phyloP scores from a whole-genome alignment of 1,140 invertebrate genomes.

The Drosophila jambulina region DNA sequence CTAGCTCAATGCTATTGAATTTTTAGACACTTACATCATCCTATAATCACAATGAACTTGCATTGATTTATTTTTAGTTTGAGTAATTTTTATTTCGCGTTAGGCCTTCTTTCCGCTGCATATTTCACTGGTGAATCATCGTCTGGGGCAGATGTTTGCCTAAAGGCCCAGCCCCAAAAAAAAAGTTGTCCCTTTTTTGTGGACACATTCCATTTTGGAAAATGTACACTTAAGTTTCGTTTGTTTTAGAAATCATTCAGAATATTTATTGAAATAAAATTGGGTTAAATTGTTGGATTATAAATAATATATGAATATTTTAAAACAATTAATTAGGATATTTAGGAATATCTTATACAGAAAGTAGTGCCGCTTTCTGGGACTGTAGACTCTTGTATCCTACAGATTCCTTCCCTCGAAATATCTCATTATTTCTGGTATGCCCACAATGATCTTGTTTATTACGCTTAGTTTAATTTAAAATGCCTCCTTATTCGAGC shows the following conservation, averaged over 20 bases:
- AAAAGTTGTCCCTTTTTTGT: conserved; percentile 22
- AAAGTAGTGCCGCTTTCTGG: not conserved
- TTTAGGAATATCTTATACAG: not conserved
- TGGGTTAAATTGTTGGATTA: not conserved
- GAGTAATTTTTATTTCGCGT: conserved; percentile 13
- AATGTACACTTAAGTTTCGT: conserved; percentile 5
- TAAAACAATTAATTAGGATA: not conserved
- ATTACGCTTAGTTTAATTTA: conserved; percentile 68
- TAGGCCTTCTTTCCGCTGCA: conserved; percentile 29
- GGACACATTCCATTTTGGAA: conserved; percentile 18
- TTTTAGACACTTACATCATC: conserved; percentile 64
- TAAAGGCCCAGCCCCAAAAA: conserved; percentile 21
- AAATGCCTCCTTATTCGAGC: conserved; percentile 38
- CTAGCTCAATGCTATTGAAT: conserved; percentile 43
- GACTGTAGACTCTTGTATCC: not conserved
- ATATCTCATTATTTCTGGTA: not conserved
- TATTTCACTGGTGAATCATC: conserved; percentile 31
- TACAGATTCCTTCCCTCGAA: not conserved
- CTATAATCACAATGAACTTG: conserved; percentile 25
- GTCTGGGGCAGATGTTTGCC: conserved; percentile 23
- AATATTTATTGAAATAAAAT: conserved; percentile 1
- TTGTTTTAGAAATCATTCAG: not conserved
- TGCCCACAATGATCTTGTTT: conserved; percentile 50
- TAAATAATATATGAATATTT: not conserved
- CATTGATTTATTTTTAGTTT: conserved; percentile 48